Percentiles rank a stretch among this genome's conserved stretches.
phyloP scores from a whole-genome alignment of 2,888 invertebrate genomes.

The Thera obeliscata region DNA sequence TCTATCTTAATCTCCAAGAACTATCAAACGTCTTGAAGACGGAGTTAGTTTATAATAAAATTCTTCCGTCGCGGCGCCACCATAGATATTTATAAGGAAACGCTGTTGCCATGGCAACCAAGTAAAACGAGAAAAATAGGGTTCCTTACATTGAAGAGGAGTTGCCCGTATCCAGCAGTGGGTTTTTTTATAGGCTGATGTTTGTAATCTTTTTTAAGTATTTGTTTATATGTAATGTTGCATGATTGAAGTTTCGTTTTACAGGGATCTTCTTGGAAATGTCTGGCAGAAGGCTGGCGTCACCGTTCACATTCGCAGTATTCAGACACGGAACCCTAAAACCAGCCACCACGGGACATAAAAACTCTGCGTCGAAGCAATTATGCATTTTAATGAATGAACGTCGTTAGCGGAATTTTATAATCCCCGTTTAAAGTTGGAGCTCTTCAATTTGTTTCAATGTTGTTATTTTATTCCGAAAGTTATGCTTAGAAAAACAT shows the following conservation, averaged over 20 bases:
- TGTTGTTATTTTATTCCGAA: neutral
- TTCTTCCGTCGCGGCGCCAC: constrained; percentile 30
- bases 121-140: neutral
- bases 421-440: constrained; percentile 21
- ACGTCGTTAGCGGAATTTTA: constrained; percentile 26
- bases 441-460: constrained; percentile 16
- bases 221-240: too few relatives aligned
- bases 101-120: constrained; percentile 35
- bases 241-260: too few relatives aligned
- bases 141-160: neutral
- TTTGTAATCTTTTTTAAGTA: too few relatives aligned
- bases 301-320: neutral
- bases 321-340: neutral
- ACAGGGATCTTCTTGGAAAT: too few relatives aligned
- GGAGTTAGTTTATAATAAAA: constrained; percentile 29
- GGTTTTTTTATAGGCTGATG: too few relatives aligned
- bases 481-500: neutral
- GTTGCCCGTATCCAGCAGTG: too few relatives aligned
- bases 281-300: too few relatives aligned
- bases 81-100: constrained; percentile 16
- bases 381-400: constrained; percentile 35
- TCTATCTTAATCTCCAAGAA: constrained; percentile 27
- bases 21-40: constrained; percentile 25
- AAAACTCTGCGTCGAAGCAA: constrained; percentile 22
- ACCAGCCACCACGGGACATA: constrained; percentile 10